phyloP scores from a whole-genome alignment of 1,140 invertebrate genomes.

The Lepidurus couesii region DNA sequence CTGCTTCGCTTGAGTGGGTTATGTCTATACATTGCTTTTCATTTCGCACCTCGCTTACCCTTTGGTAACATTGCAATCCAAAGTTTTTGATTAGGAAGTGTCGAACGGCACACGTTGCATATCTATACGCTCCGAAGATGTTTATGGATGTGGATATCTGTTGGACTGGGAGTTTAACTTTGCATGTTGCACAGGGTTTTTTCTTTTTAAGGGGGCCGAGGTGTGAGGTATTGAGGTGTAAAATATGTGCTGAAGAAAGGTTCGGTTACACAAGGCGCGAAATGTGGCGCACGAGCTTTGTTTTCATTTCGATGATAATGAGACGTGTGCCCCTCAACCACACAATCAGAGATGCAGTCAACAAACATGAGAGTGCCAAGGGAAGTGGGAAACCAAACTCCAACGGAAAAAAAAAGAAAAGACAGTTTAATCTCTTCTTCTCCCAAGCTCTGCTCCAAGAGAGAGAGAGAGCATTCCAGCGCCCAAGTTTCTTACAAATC shows the following conservation, averaged over 20 bases:
- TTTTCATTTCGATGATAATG: constrained; percentile 16
- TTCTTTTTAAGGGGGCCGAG: not conserved
- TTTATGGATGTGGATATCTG: constrained; percentile 14
- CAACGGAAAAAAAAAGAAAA: not conserved
- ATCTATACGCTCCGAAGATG: not conserved
- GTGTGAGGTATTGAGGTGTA: constrained; percentile 19
- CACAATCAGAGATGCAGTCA: constrained; percentile 10
- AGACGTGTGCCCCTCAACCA: not conserved
- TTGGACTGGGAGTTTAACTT: constrained; percentile 1
- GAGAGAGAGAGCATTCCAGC: not conserved
- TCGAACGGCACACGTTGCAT: not conserved
- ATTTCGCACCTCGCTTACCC: not conserved
- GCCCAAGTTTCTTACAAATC: not conserved
- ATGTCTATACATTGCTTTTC: not conserved
- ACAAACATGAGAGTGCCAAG: not conserved
- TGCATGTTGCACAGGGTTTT: not conserved
- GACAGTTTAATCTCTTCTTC: constrained; percentile 22
- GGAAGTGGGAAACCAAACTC: not conserved
- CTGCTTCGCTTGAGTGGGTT: not conserved
- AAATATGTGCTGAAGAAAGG: constrained; percentile 10
- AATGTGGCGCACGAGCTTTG: constrained; percentile 18
- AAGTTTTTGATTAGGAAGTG: constrained; percentile 16
- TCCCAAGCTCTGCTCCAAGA: not conserved
- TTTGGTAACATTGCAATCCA: not conserved
- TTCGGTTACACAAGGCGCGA: constrained; percentile 12